These are phyloP conservation scores for Polymixis flavicincta DNA, from an alignment of 2,888 invertebrate species.

Conservation along the genomic window DNA sequence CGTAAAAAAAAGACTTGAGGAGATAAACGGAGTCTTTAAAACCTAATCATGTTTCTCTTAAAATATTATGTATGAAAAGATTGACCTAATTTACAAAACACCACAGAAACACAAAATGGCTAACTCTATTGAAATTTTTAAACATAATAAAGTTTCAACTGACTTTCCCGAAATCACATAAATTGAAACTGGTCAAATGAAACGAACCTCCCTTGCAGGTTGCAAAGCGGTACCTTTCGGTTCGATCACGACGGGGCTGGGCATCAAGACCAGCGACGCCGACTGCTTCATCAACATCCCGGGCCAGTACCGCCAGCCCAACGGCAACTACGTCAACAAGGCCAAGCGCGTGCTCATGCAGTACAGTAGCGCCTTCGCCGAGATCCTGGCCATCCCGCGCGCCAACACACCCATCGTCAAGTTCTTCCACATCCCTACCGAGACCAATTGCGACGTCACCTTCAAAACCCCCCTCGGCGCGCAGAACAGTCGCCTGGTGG, in stretches of 20 bases:
- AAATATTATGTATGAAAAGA: too few relatives aligned
- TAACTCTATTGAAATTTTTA: neutral
- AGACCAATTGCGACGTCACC: constrained; percentile 93
- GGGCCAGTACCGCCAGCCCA: constrained; percentile 61
- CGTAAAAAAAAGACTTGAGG: too few relatives aligned
- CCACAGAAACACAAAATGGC: neutral
- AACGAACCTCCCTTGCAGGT: constrained; percentile 68
- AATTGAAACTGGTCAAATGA: neutral
- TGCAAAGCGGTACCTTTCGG: constrained; percentile 92
- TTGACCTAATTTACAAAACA: too few relatives aligned
- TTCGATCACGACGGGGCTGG: constrained; percentile 93
- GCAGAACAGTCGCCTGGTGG: constrained; percentile 92
- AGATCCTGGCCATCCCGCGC: constrained; percentile 92
- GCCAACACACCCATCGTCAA: constrained; percentile 95
- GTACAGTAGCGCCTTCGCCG: constrained; percentile 84
- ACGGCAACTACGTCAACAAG: constrained; percentile 70
- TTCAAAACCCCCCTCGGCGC: constrained; percentile 93
- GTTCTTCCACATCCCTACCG: constrained; percentile 91
- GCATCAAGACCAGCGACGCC: constrained; percentile 93
- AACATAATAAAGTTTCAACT: neutral
- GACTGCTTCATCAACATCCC: constrained; percentile 92
- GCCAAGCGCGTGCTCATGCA: constrained; percentile 83
- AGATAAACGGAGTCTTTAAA: too few relatives aligned
- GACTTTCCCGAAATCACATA: neutral
- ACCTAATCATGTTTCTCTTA: too few relatives aligned